These are phyloP conservation scores for Zoanthus sansibaricus DNA, from an alignment of 92 coral and sea anemone genomes.

Conservation along the genomic window DNA sequence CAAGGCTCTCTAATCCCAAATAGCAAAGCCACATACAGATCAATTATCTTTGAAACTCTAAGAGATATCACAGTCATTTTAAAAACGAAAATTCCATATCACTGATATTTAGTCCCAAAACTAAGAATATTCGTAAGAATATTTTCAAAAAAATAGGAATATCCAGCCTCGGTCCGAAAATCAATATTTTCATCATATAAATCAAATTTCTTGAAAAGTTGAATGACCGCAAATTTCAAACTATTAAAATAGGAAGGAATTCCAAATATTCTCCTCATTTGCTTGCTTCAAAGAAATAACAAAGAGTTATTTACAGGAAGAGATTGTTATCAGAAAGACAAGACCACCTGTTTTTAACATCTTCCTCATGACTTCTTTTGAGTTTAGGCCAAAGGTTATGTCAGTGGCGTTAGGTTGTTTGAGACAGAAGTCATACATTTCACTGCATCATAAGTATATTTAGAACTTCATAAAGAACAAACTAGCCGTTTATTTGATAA, in stretches of 20 bases:
- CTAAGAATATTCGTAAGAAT: no score
- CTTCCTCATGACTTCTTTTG: not conserved
- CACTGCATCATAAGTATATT: not conserved
- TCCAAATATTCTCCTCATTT: not conserved
- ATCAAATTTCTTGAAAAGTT: no score
- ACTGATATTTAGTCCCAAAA: no score
- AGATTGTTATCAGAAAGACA: constrained; percentile 25
- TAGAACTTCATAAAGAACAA: not conserved
- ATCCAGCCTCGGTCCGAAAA: no score
- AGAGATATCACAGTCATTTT: no score
- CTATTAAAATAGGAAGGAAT: not conserved
- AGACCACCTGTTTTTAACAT: constrained; percentile 29
- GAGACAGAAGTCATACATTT: not conserved
- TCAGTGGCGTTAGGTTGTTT: not conserved
- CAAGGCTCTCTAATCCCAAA: no score
- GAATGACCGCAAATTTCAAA: not conserved
- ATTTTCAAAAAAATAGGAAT: no score
- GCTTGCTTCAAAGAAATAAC: not conserved
- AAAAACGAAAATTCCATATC: no score
- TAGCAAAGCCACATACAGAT: no score
- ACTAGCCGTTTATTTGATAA: not conserved
- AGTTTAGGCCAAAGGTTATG: not conserved
- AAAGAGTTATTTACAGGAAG: not conserved
- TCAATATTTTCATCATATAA: no score
- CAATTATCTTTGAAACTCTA: no score